Conservation (phyloP, 2,888 invertebrate genomes). For the Epirrita christyi region DNA sequence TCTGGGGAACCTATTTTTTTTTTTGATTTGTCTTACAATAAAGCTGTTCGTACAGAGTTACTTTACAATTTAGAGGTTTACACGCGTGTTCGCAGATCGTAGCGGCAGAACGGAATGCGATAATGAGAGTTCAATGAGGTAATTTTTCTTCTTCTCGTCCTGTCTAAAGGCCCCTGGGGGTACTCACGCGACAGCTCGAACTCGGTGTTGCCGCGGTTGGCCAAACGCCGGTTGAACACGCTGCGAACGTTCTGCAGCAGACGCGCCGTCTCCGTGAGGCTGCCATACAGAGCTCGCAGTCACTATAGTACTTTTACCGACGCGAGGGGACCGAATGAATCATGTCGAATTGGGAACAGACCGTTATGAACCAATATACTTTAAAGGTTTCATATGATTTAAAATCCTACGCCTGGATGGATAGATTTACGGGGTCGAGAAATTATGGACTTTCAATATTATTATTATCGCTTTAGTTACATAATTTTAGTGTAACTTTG, state of each 20-base stretch:
- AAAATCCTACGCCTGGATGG: not conserved
- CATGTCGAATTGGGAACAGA: constrained; percentile 23
- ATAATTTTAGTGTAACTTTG: not conserved
- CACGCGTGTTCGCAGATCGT: not conserved
- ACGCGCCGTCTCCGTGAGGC: constrained; percentile 98
- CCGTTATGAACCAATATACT: not conserved
- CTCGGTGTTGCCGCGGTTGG: constrained; percentile 92
- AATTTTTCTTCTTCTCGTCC: not conserved
- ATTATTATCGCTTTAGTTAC: not conserved
- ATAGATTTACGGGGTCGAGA: not conserved
- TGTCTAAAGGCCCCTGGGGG: constrained; percentile 19
- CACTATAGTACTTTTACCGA: constrained; percentile 64
- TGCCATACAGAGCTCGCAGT: constrained; percentile 82
- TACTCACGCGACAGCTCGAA: constrained; percentile 97
- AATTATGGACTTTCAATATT: not conserved
- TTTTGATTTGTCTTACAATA: not conserved
- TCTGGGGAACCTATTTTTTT: not conserved
- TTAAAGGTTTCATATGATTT: not conserved
- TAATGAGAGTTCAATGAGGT: not conserved
- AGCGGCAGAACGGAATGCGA: not conserved
- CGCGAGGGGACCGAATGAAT: constrained; percentile 5
- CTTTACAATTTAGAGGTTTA: not conserved
- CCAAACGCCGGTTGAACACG: constrained; percentile 93
- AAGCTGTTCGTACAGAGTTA: not conserved
- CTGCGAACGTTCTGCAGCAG: constrained; percentile 97